Evolutionary conservation across 2,888 invertebrate species (phyloP).

Genomic region (Pyrgus malvae): DNA sequence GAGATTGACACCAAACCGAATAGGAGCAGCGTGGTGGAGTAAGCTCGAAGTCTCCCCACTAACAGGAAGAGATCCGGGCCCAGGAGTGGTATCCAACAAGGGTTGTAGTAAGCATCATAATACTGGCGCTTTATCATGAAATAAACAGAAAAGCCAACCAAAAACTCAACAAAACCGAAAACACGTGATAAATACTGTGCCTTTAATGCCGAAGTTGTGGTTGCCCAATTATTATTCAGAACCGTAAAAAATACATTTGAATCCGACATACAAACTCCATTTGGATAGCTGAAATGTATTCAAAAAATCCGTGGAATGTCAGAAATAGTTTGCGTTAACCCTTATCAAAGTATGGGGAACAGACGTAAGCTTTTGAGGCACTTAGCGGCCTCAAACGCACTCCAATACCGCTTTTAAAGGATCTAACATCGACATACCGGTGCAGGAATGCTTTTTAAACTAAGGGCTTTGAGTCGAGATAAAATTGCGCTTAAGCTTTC

Average conservation of each 20-base stretch:
- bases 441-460: constrained; percentile 23
- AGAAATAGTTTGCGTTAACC: constrained; percentile 41
- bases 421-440: constrained; percentile 23
- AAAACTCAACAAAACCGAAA: no score
- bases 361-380: constrained; percentile 53
- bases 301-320: constrained; percentile 14
- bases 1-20: no score
- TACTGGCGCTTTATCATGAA: no score
- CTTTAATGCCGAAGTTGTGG: no score
- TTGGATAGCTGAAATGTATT: not conserved
- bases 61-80: no score
- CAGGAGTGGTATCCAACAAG: no score
- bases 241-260: not conserved
- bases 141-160: no score
- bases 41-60: no score
- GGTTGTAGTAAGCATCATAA: no score
- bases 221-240: not conserved
- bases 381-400: constrained; percentile 50
- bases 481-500: constrained; percentile 5
- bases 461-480: constrained; percentile 13
- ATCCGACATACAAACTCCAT: not conserved
- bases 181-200: no score
- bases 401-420: constrained; percentile 35
- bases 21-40: no score
- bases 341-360: constrained; percentile 71